Evolutionary conservation across 1,140 invertebrate species (phyloP).

Genomic region (Drosophila dunni): DNA sequence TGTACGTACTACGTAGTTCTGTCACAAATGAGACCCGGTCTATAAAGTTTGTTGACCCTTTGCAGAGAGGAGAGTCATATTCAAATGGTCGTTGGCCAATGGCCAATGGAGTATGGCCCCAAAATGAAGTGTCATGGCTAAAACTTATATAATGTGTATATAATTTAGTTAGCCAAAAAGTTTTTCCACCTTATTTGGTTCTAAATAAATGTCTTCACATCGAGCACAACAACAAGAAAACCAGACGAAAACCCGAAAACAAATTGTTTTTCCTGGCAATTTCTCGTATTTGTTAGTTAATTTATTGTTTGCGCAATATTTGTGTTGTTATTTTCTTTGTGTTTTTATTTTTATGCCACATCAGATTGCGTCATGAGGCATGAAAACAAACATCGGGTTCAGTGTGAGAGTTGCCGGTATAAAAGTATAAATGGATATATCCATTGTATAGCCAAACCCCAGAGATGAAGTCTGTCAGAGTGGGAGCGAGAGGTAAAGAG

Average conservation of each 20-base stretch:
- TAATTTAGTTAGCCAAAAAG: conserved; percentile 42
- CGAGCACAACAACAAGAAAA: conserved; percentile 38
- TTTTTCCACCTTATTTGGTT: conserved; percentile 46
- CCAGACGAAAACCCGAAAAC: conserved; percentile 14
- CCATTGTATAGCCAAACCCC: background rate
- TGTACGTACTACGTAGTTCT: background rate
- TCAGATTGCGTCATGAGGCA: conserved; percentile 65
- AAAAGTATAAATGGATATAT: conserved; percentile 1
- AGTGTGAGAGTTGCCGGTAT: conserved; percentile 54
- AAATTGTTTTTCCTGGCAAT: conserved; percentile 62
- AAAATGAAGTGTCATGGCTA: conserved; percentile 70
- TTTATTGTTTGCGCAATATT: conserved; percentile 76
- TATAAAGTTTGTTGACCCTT: conserved; percentile 56
- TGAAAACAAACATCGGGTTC: conserved; percentile 45
- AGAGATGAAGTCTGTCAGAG: conserved; percentile 1
- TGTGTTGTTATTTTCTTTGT: conserved; percentile 2
- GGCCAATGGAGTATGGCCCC: conserved; percentile 39
- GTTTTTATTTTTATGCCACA: conserved; percentile 2
- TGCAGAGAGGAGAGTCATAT: conserved; percentile 50
- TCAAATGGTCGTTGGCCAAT: conserved; percentile 56
- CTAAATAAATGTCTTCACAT: conserved; percentile 56
- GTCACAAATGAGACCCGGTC: conserved; percentile 6
- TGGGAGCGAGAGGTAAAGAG: conserved; percentile 14
- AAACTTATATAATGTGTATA: conserved; percentile 55
- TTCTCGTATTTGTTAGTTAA: conserved; percentile 71